A percentile compares a stretch with the other conserved stretches of the same genome.
These are phyloP conservation scores for Dreissena rostriformis DNA, from an alignment of 1,140 invertebrate species.

Conservation along the genomic window DNA sequence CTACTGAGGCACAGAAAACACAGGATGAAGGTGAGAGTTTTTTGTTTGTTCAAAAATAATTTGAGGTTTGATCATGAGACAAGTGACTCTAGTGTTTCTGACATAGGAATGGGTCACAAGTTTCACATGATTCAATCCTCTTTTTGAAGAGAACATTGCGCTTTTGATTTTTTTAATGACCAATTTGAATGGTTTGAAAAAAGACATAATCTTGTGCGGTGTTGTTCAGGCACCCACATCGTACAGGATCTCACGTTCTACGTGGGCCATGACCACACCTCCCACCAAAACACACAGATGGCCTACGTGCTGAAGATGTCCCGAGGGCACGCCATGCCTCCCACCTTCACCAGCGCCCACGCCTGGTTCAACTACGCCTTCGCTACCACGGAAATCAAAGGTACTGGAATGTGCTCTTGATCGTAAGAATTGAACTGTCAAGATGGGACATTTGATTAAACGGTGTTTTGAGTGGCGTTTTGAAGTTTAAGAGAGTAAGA, in stretches of 20 bases:
- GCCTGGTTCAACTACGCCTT: slow-evolving; percentile 99
- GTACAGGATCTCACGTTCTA: slow-evolving; percentile 90
- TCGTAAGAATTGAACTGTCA: too few relatives aligned
- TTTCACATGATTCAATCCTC: too few relatives aligned
- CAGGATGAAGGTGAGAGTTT: slow-evolving; percentile 68
- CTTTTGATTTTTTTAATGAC: too few relatives aligned
- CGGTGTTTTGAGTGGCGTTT: too few relatives aligned
- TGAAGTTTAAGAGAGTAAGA: too few relatives aligned
- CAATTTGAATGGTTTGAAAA: too few relatives aligned
- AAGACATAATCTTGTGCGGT: too few relatives aligned
- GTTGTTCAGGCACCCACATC: slow-evolving; percentile 80
- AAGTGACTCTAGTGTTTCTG: too few relatives aligned
- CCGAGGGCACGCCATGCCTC: slow-evolving; percentile 94
- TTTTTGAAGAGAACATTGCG: too few relatives aligned
- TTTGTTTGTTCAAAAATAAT: not conserved
- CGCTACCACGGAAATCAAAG: slow-evolving; percentile 95
- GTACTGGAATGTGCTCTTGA: slow-evolving; percentile 81
- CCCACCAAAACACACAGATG: slow-evolving; percentile 88
- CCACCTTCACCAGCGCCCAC: slow-evolving; percentile 95
- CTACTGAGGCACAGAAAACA: slow-evolving; percentile 92
- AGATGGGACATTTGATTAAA: too few relatives aligned
- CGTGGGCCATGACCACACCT: slow-evolving; percentile 85
- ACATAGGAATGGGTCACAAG: too few relatives aligned
- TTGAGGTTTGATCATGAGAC: too few relatives aligned
- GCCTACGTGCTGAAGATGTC: slow-evolving; percentile 96